These are phyloP conservation scores for Tiphia femorata DNA, from an alignment of 2,888 invertebrate species.

Conservation along the genomic window DNA sequence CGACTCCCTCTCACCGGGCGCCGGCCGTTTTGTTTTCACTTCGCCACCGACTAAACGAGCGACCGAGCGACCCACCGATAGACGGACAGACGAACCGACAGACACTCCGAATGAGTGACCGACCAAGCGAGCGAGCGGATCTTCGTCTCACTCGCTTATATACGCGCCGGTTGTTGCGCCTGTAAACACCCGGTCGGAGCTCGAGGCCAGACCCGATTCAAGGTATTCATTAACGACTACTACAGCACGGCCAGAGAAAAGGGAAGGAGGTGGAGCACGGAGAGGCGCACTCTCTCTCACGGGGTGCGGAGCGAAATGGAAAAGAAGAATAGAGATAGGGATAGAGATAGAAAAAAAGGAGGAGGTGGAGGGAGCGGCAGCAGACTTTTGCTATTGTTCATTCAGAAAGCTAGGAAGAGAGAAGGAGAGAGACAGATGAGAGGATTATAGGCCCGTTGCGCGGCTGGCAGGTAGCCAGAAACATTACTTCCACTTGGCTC, in stretches of 20 bases:
- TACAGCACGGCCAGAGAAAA: background rate
- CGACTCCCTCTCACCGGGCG: too few relatives aligned
- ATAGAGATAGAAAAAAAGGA: background rate
- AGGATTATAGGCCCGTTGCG: conserved; percentile 35
- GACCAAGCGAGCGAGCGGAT: too few relatives aligned
- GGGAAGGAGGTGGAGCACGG: background rate
- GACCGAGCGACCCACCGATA: background rate
- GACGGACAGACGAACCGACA: too few relatives aligned
- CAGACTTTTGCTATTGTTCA: conserved; percentile 51
- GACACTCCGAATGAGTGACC: too few relatives aligned
- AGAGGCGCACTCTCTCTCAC: too few relatives aligned
- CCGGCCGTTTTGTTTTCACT: conserved; percentile 22
- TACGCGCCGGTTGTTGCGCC: conserved; percentile 26
- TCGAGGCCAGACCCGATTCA: conserved; percentile 49
- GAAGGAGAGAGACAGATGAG: too few relatives aligned
- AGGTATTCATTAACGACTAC: conserved; percentile 47
- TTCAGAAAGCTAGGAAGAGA: conserved; percentile 44
- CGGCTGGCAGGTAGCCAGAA: conserved; percentile 43
- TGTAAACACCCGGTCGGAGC: conserved; percentile 46
- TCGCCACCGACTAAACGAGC: conserved; percentile 12
- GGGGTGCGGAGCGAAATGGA: background rate
- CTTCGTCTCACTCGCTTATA: background rate
- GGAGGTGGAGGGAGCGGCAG: conserved; percentile 20
- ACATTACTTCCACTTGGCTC: conserved; percentile 24
- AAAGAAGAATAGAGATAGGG: background rate